Evolutionary conservation across 2,797 vertebrate genomes (phyloP).

Genomic region (Tangara arthus): DNA sequence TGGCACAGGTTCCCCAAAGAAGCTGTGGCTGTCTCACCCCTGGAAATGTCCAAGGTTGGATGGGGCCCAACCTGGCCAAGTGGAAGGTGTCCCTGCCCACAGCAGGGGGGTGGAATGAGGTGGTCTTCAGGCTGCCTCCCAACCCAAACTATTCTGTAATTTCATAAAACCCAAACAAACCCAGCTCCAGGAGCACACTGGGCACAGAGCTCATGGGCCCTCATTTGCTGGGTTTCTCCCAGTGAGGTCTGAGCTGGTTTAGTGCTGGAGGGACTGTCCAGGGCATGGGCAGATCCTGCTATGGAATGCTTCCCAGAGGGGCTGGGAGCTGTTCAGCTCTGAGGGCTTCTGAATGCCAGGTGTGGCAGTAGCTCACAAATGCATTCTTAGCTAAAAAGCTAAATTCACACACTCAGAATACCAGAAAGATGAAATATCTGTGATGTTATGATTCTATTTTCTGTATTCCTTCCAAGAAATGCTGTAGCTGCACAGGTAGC

Average conservation of each 20-base stretch:
- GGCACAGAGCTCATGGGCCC: neutral
- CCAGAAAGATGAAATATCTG: neutral
- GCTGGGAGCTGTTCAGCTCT: neutral
- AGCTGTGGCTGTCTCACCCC: neutral
- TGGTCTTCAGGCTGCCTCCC: neutral
- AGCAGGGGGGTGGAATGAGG: neutral
- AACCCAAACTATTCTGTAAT: neutral
- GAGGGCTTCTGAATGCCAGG: neutral
- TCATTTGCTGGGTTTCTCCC: neutral
- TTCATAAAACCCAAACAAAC: neutral
- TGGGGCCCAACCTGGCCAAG: neutral
- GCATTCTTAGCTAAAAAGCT: neutral
- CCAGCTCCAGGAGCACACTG: neutral
- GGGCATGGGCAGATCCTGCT: neutral
- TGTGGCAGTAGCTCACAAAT: accelerated
- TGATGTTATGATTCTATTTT: neutral
- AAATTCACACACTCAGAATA: neutral
- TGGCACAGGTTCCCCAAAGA: neutral
- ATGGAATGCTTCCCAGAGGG: neutral
- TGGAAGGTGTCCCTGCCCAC: neutral
- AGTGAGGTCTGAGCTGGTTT: neutral
- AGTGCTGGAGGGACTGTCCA: neutral
- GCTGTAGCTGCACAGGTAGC: neutral
- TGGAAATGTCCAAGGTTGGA: neutral
- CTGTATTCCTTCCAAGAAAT: neutral